phyloP scores from a whole-genome alignment of 2,888 invertebrate genomes.

The Monopis laevigella region DNA sequence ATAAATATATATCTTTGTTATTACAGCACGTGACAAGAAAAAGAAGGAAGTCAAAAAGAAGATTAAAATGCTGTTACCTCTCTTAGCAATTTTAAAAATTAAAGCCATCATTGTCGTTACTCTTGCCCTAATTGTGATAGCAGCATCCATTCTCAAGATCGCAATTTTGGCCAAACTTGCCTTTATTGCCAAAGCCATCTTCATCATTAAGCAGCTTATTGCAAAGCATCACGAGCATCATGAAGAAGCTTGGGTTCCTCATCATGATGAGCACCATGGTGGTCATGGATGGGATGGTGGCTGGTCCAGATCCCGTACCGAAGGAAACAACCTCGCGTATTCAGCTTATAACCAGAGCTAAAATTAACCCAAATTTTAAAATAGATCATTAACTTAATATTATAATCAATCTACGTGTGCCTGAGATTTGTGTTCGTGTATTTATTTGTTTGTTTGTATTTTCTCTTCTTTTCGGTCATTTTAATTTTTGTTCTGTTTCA shows the following conservation, averaged over 20 bases:
- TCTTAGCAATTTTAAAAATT: constrained; percentile 70
- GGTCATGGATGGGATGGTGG: constrained; percentile 35
- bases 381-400: neutral
- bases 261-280: constrained; percentile 19
- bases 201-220: constrained; percentile 44
- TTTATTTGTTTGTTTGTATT: constrained; percentile 24
- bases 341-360: constrained; percentile 35
- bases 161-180: constrained; percentile 81
- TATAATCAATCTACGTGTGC: neutral
- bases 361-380: neutral
- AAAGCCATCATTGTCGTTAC: constrained; percentile 75
- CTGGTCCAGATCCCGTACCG: constrained; percentile 35
- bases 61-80: constrained; percentile 52
- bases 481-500: constrained; percentile 24
- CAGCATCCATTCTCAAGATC: constrained; percentile 76
- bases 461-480: constrained; percentile 44
- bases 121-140: constrained; percentile 72
- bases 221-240: constrained; percentile 45
- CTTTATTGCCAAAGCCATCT: constrained; percentile 56
- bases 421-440: constrained; percentile 28
- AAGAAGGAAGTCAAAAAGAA: constrained; percentile 73
- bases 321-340: constrained; percentile 48
- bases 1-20: constrained; percentile 14
- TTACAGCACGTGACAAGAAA: constrained; percentile 74
- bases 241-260: constrained; percentile 27